Conservation (phyloP, 1,140 invertebrate genomes). For the Matsumurasca onukii region DNA sequence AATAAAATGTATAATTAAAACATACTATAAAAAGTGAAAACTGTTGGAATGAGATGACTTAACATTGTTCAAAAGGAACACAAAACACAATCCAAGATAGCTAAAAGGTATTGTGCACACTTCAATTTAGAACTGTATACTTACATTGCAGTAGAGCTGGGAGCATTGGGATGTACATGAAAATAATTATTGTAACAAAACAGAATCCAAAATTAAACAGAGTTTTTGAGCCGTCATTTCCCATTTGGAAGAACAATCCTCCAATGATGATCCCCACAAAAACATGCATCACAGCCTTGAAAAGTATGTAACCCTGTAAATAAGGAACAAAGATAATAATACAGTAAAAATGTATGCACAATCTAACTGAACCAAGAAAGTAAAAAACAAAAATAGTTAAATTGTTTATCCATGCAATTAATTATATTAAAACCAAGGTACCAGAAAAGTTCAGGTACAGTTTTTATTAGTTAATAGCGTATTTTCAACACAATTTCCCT, state of each 20-base stretch:
- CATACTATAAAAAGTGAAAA: too few species aligned
- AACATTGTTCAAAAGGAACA: too few species aligned
- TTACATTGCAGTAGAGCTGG: slow-evolving; percentile 75
- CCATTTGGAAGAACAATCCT: slow-evolving; percentile 66
- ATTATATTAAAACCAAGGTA: too few species aligned
- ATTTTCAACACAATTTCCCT: slow-evolving; percentile 73
- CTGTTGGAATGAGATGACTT: too few species aligned
- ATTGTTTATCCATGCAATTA: too few species aligned
- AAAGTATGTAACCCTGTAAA: slow-evolving; percentile 66
- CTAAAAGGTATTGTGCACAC: too few species aligned
- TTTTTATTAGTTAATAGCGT: too few species aligned
- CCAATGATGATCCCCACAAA: slow-evolving; percentile 71
- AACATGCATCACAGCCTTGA: slow-evolving; percentile 66
- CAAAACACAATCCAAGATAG: too few species aligned
- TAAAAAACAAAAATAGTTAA: too few species aligned
- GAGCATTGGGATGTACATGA: slow-evolving; percentile 78
- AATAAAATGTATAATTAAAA: too few species aligned
- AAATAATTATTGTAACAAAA: slow-evolving; percentile 71
- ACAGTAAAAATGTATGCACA: background rate
- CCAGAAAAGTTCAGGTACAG: too few species aligned
- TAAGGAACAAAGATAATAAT: slow-evolving; percentile 31
- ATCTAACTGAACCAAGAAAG: background rate
- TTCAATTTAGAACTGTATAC: too few species aligned
- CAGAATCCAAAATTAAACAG: slow-evolving; percentile 82
- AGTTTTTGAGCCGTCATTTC: slow-evolving; percentile 74